Percentiles rank a stretch among this genome's conserved stretches.
phyloP scores from a whole-genome alignment of 2,888 invertebrate species.

The Drosophila anomelani region DNA sequence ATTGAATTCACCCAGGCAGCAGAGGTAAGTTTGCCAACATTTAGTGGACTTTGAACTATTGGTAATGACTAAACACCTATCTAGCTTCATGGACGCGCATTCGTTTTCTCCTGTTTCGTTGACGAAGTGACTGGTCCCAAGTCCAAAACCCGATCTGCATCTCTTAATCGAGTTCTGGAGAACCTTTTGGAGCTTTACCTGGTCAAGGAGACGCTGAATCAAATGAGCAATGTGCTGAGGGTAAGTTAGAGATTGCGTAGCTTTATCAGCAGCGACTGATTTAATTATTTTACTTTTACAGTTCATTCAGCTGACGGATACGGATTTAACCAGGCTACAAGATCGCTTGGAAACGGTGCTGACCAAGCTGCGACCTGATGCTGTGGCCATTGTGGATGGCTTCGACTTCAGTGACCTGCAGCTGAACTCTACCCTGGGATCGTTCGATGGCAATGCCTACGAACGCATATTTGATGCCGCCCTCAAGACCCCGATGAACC shows the following conservation, averaged over 20 bases:
- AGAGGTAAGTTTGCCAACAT: constrained; percentile 86
- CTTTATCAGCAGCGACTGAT: neutral
- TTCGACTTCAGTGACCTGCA: constrained; percentile 94
- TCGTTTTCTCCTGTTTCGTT: constrained; percentile 91
- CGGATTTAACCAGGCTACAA: constrained; percentile 86
- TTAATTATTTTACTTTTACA: constrained; percentile 13
- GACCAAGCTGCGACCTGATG: constrained; percentile 92
- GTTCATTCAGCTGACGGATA: constrained; percentile 76
- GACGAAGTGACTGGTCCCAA: constrained; percentile 88
- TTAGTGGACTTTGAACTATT: constrained; percentile 1
- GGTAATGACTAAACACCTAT: neutral
- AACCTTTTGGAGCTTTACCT: constrained; percentile 91
- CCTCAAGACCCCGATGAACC: constrained; percentile 92
- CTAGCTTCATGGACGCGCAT: constrained; percentile 93
- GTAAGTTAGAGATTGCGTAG: constrained; percentile 85
- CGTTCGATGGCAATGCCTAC: constrained; percentile 94
- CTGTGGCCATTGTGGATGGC: constrained; percentile 95
- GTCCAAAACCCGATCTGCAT: constrained; percentile 86
- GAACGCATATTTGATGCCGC: constrained; percentile 92
- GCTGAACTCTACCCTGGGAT: constrained; percentile 90
- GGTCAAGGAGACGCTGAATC: constrained; percentile 89
- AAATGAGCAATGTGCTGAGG: constrained; percentile 91
- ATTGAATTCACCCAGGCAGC: constrained; percentile 93
- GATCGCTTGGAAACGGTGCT: constrained; percentile 90
- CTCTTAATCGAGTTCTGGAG: constrained; percentile 87